Percentiles rank a stretch among this genome's conserved stretches.
Evolutionary conservation across 2,888 invertebrate species (phyloP).

Genomic region (Drosophila falleni): DNA sequence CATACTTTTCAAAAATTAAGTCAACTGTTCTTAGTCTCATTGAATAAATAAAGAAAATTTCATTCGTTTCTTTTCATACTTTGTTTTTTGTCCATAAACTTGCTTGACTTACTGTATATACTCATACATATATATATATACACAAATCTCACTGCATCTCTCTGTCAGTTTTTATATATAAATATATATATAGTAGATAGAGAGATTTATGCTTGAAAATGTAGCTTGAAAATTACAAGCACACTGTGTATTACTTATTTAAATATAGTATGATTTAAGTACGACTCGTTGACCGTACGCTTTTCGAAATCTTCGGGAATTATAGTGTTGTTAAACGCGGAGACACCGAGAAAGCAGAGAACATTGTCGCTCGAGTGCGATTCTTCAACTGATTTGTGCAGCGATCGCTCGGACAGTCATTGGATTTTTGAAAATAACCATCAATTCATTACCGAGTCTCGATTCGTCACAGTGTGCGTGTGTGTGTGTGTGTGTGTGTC

Average conservation of each 20-base stretch:
- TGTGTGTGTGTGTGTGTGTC: slow-evolving; percentile 29
- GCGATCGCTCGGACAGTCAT: slow-evolving; percentile 84
- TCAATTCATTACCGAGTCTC: slow-evolving; percentile 73
- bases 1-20: too few species aligned
- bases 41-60: too few species aligned
- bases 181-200: slow-evolving; percentile 16
- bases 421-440: slow-evolving; percentile 84
- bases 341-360: slow-evolving; percentile 45
- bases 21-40: too few species aligned
- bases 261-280: slow-evolving; percentile 6
- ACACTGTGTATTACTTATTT: neutral
- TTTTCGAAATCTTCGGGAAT: neutral
- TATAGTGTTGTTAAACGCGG: too few species aligned
- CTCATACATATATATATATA: neutral
- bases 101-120: slow-evolving; percentile 7
- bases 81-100: too few species aligned
- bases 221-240: too few species aligned
- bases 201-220: slow-evolving; percentile 4
- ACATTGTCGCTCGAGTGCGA: slow-evolving; percentile 83
- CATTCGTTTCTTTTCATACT: too few species aligned
- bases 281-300: neutral
- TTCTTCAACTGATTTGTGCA: slow-evolving; percentile 84
- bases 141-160: neutral
- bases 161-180: neutral
- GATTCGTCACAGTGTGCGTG: slow-evolving; percentile 18